Percentiles rank a stretch among this genome's conserved stretches.
phyloP scores from a whole-genome alignment of 2,113 vertebrate genomes.

The Spermophilus dauricus region DNA sequence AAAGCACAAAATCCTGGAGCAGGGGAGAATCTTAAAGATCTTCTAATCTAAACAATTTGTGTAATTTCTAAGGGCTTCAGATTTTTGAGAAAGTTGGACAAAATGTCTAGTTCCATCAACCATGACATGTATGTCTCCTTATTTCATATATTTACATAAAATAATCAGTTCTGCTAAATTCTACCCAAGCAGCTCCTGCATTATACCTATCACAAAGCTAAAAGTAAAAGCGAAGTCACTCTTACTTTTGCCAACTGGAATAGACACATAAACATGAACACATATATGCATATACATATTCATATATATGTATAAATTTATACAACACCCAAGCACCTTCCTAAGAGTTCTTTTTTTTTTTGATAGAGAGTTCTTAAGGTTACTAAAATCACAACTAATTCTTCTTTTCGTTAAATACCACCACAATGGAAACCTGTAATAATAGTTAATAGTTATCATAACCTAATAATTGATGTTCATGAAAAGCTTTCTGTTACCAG shows the following conservation, averaged over 20 bases:
- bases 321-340: background rate
- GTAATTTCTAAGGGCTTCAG: background rate
- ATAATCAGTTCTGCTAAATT: background rate
- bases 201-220: background rate
- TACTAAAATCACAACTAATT: conserved; percentile 40
- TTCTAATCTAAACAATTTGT: conserved; percentile 11
- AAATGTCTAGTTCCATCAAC: background rate
- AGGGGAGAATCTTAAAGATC: background rate
- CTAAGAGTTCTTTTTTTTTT: background rate
- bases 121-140: background rate
- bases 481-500: conserved; percentile 7
- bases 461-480: background rate
- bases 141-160: background rate
- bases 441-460: background rate
- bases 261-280: background rate
- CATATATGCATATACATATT: background rate
- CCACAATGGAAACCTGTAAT: background rate
- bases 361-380: background rate
- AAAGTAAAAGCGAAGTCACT: background rate
- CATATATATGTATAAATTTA: background rate
- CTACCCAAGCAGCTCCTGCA: background rate
- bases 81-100: background rate
- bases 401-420: background rate
- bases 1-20: background rate
- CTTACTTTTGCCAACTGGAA: background rate